Evolutionary conservation across 2,113 vertebrate species (phyloP).

Genomic region (Seriola rivoliana): DNA sequence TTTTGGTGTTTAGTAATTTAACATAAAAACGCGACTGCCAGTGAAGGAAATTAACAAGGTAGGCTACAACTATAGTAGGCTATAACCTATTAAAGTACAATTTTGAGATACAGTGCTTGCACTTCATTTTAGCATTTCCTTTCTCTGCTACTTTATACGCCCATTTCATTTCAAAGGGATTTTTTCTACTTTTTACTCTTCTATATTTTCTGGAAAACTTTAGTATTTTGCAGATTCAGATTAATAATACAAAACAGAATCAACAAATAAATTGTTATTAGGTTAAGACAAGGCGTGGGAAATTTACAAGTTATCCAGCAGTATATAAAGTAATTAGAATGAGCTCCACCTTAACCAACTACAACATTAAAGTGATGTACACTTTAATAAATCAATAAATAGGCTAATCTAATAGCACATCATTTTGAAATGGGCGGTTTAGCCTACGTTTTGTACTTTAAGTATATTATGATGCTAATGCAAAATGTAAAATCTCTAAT

Average conservation of each 20-base stretch:
- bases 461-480: neutral
- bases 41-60: too few relatives aligned
- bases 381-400: neutral
- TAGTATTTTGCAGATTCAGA: neutral
- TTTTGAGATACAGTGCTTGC: neutral
- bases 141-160: too few relatives aligned
- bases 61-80: too few relatives aligned
- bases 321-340: neutral
- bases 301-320: neutral
- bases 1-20: too few relatives aligned
- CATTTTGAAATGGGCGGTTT: neutral
- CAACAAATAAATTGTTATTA: neutral
- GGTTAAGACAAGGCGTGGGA: neutral
- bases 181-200: neutral
- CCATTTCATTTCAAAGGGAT: neutral
- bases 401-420: neutral
- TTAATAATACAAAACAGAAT: neutral
- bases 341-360: neutral
- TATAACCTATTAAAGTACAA: too few relatives aligned
- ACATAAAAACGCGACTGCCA: too few relatives aligned
- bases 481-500: neutral
- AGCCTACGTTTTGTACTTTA: neutral
- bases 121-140: neutral
- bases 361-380: neutral
- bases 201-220: neutral